Evolutionary conservation across 1,140 invertebrate genomes (phyloP), one percentile per base, ranked within the genome.

Genomic region (Delia radicum): DNA sequence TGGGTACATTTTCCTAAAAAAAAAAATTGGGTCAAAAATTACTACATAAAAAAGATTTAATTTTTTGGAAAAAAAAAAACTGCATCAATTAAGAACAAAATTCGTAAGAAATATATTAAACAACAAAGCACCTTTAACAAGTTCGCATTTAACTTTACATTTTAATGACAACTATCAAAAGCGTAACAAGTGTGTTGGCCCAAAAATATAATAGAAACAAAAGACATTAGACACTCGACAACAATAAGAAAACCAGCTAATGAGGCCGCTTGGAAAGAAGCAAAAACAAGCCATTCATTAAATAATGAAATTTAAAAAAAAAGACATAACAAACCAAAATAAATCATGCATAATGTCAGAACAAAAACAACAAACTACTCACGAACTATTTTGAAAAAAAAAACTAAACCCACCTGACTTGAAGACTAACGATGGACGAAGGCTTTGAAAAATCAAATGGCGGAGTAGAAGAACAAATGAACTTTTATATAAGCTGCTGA

Each of bases 261-360:
- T 55, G 48, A 55, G 48, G 48, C 24, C 48, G 18, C 6, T 55
- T 55, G 18, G 8, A 21, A 55, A 55, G n/a, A 55, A 21, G n/a
- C 48, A 10, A 42, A 42, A 55, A 55, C 48, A 55, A 21, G 24
- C 18, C 48, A 55, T 21, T 2, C 31, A 67, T 31, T 28, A 48
- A 48, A 10, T 15, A 48, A 46, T 46, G 8, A 63, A 63, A 63
- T 28, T 2, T 28, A 67, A 31, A 31, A n/a, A 21, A 69, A 33
- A 69, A 69, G 13, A 4, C 6, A 55, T 4, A 55, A 21, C 13
- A n/a, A 29, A 69, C 15, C 8, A 18, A 69, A 69, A 24, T 37
- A 69, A 69, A 69, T 69, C 65, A 69, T 69, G 65, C 65, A 69
- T 33, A 31, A 69, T 69, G 65, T 29, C 62, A 33, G 29, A 31